These are phyloP conservation scores for Balanococcus diminutus DNA, from an alignment of 2,888 invertebrate species.

Conservation along the genomic window DNA sequence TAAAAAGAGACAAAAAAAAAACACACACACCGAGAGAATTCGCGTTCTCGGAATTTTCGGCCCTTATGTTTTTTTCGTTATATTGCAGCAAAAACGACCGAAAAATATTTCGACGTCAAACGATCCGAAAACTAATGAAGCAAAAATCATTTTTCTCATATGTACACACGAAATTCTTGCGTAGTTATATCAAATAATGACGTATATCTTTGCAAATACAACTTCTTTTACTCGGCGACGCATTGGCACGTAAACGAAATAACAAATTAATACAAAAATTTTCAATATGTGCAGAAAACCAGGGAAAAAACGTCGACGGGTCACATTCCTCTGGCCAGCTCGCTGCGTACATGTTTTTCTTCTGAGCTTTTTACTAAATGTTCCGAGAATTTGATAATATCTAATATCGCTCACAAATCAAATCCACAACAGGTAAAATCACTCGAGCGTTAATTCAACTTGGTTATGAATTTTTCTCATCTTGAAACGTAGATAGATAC, in stretches of 20 bases:
- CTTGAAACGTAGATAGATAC: not conserved
- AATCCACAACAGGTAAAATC: not conserved
- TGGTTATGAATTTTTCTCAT: not conserved
- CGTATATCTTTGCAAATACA: conserved; percentile 13
- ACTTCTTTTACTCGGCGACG: not conserved
- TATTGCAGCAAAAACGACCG: not conserved
- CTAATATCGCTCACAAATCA: not conserved
- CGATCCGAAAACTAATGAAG: conserved; percentile 19
- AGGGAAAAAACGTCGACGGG: not conserved
- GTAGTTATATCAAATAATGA: conserved; percentile 32
- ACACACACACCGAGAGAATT: not conserved
- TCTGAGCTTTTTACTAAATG: not conserved
- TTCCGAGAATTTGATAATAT: not conserved
- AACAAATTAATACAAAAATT: conserved; percentile 35
- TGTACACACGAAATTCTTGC: not conserved
- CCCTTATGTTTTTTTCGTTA: not conserved
- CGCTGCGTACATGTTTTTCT: not conserved
- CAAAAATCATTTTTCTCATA: not conserved
- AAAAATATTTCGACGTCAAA: conserved; percentile 9
- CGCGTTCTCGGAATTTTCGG: not conserved
- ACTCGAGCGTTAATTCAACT: not conserved
- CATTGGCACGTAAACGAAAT: conserved; percentile 8
- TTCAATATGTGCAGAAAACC: not conserved
- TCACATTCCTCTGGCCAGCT: not conserved
- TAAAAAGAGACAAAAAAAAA: not conserved